A percentile compares a stretch with the other conserved stretches of the same genome.
Conservation (phyloP, 1,140 invertebrate genomes). For the Aphaenogaster rudis region DNA sequence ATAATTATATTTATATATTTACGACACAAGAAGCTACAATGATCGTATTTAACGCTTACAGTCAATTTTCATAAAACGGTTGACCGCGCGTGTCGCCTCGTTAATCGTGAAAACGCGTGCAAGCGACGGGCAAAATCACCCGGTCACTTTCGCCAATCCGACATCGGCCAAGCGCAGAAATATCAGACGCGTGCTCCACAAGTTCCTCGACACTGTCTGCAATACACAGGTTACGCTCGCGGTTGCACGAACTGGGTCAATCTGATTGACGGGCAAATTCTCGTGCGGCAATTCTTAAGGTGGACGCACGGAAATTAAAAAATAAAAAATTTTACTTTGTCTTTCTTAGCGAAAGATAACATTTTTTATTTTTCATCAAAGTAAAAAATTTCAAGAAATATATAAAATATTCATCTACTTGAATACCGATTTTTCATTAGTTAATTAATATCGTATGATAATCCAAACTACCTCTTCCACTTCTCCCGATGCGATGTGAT, state of each 20-base stretch:
- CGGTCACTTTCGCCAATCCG: constrained; percentile 33
- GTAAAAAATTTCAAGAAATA: background rate
- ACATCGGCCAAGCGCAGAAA: constrained; percentile 13
- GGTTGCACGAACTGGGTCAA: constrained; percentile 72
- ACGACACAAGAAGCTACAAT: background rate
- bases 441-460: constrained; percentile 4
- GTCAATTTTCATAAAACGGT: background rate
- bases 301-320: background rate
- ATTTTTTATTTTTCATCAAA: background rate
- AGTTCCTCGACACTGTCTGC: constrained; percentile 48
- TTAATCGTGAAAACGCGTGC: constrained; percentile 29
- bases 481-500: background rate
- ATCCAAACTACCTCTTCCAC: background rate
- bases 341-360: background rate
- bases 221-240: constrained; percentile 60
- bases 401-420: background rate
- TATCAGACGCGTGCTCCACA: constrained; percentile 35
- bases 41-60: background rate
- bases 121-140: background rate
- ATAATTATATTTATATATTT: constrained; percentile 23
- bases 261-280: constrained; percentile 73
- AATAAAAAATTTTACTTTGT: too few species aligned
- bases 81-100: background rate
- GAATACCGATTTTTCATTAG: background rate
- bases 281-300: constrained; percentile 24